phyloP scores from a whole-genome alignment of 2,888 invertebrate genomes.

The Drosophila paranaensis region DNA sequence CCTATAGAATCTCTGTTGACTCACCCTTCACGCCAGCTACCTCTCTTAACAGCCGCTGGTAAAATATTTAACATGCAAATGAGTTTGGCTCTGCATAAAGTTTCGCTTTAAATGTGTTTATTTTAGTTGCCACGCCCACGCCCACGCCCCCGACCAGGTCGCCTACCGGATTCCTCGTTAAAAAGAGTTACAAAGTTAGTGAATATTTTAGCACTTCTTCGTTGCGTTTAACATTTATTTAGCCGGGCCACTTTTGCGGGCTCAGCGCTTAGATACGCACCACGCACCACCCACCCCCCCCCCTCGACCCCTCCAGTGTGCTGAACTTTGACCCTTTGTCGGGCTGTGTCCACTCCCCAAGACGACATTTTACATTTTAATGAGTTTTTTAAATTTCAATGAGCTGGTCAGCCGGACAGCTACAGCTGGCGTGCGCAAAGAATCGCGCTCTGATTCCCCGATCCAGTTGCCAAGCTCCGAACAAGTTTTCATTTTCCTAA shows the following conservation, averaged over 20 bases:
- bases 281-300: too few relatives aligned
- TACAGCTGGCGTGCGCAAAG: not conserved
- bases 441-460: constrained; percentile 12
- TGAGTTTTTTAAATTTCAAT: constrained; percentile 68
- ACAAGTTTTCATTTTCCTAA: constrained; percentile 29
- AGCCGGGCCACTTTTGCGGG: constrained; percentile 65
- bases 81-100: constrained; percentile 80
- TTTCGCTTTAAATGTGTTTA: constrained; percentile 79
- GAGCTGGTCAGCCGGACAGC: constrained; percentile 30
- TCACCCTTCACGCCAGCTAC: constrained; percentile 1
- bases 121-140: constrained; percentile 76
- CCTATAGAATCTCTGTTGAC: constrained; percentile 17
- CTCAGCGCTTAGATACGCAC: constrained; percentile 15
- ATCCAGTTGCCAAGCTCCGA: not conserved
- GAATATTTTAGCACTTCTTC: constrained; percentile 79
- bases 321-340: constrained; percentile 10
- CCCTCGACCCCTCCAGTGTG: too few relatives aligned
- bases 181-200: constrained; percentile 81
- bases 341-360: not conserved
- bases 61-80: constrained; percentile 78
- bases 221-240: constrained; percentile 75
- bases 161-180: constrained; percentile 62
- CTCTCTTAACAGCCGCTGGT: constrained; percentile 53
- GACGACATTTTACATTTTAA: constrained; percentile 54
- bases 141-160: constrained; percentile 13